Conservation (phyloP, 2,113 vertebrate genomes). For the Columba janthina region DNA sequence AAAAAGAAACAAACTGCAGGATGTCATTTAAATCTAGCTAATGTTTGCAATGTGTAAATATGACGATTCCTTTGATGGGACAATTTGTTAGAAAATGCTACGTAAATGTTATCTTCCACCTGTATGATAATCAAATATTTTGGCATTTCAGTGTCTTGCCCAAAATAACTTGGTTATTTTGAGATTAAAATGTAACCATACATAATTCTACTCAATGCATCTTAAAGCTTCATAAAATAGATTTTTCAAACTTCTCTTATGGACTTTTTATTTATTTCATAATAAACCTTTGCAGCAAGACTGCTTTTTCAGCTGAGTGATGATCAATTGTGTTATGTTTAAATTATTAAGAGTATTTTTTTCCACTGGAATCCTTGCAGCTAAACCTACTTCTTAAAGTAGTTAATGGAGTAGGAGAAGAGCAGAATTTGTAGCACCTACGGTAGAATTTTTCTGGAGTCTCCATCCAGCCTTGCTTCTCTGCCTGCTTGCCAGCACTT, state of each 20-base stretch:
- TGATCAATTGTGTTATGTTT: neutral
- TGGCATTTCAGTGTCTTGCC: constrained; percentile 81
- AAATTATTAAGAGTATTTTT: neutral
- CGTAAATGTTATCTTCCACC: constrained; percentile 58
- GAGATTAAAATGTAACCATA: constrained; percentile 82
- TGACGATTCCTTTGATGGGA: constrained; percentile 59
- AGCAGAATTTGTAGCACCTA: neutral
- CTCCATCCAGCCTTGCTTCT: neutral
- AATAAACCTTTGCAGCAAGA: constrained; percentile 69
- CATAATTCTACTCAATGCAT: constrained; percentile 83
- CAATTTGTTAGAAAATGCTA: constrained; percentile 71
- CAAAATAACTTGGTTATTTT: constrained; percentile 81
- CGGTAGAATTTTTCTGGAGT: neutral
- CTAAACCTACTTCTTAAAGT: neutral
- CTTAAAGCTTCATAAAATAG: constrained; percentile 91
- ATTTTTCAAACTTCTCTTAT: constrained; percentile 77
- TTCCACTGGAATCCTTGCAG: neutral
- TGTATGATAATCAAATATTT: constrained; percentile 73
- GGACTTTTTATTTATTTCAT: constrained; percentile 70
- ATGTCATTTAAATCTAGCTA: constrained; percentile 54
- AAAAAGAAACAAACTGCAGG: constrained; percentile 27
- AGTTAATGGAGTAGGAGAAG: neutral
- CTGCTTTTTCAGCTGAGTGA: constrained; percentile 42
- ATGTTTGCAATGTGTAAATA: constrained; percentile 71
- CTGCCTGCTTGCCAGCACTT: fast-evolving